A percentile compares a stretch with the other conserved stretches of the same genome.
Conservation (phyloP, 2,797 vertebrate species). For the Chaunax sp. region DNA sequence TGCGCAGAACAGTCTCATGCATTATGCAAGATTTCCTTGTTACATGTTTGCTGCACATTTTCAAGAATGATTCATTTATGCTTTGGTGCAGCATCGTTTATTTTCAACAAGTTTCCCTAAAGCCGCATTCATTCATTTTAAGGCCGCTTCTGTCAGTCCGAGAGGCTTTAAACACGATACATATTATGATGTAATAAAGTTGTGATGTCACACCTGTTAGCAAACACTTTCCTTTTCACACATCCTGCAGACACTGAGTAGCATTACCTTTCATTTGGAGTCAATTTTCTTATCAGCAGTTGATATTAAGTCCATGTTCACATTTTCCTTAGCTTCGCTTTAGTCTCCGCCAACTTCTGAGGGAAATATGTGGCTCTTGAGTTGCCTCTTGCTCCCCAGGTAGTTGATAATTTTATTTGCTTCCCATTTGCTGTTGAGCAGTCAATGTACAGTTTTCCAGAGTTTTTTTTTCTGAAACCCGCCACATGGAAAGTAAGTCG, state of each 20-base stretch:
- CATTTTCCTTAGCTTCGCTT: too few species aligned
- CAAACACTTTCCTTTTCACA: not conserved
- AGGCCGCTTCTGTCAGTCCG: too few species aligned
- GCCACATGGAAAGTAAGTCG: too few species aligned
- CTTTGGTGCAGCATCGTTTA: not conserved
- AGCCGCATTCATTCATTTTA: not conserved
- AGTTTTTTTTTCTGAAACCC: too few species aligned
- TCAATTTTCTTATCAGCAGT: not conserved
- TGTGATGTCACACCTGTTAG: too few species aligned
- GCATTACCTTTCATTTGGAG: not conserved
- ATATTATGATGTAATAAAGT: not conserved
- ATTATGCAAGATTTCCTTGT: not conserved
- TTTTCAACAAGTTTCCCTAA: not conserved
- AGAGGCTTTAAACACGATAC: not conserved
- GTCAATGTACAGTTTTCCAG: too few species aligned
- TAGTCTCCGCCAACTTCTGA: too few species aligned
- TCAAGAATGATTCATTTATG: not conserved
- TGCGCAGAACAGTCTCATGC: not conserved
- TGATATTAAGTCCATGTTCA: not conserved
- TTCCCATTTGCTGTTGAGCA: too few species aligned
- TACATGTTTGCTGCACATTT: conserved; percentile 8
- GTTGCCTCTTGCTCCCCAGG: too few species aligned
- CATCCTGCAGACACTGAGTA: not conserved
- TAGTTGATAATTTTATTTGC: too few species aligned
- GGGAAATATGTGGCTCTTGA: too few species aligned